These are phyloP conservation scores for Prionailurus bengalensis DNA, from an alignment of 2,113 vertebrate genomes.

Conservation along the genomic window DNA sequence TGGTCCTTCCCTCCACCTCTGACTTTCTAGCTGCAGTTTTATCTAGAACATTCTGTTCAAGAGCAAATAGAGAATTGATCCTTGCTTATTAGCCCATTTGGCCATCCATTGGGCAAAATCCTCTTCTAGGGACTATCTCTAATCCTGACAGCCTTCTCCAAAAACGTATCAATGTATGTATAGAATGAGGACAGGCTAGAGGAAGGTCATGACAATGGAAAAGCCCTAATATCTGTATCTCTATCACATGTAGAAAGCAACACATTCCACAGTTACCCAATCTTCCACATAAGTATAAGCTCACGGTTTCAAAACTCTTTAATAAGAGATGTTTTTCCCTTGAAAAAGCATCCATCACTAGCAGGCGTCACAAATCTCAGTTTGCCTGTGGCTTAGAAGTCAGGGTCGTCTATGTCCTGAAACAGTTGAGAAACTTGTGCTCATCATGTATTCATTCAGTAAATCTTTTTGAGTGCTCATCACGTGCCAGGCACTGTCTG, in stretches of 20 bases:
- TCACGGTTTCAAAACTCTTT: slow-evolving; percentile 2
- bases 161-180: not conserved
- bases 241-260: not conserved
- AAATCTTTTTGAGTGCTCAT: not conserved
- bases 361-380: not conserved
- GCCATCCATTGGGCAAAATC: not conserved
- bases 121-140: not conserved
- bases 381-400: not conserved
- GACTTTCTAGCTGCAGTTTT: not conserved
- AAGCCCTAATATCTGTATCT: not conserved
- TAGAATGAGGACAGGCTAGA: not conserved
- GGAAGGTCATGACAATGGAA: not conserved
- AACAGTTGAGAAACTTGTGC: not conserved
- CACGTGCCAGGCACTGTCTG: not conserved
- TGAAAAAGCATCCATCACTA: not conserved
- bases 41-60: not conserved
- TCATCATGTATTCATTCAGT: not conserved
- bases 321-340: not conserved
- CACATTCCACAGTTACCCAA: not conserved
- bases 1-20: not conserved
- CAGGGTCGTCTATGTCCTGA: not conserved
- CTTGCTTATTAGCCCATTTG: not conserved
- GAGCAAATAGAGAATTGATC: not conserved
- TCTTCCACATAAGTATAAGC: not conserved
- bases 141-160: not conserved